Conservation (phyloP, 2,888 invertebrate species). For the Selenia dentaria region DNA sequence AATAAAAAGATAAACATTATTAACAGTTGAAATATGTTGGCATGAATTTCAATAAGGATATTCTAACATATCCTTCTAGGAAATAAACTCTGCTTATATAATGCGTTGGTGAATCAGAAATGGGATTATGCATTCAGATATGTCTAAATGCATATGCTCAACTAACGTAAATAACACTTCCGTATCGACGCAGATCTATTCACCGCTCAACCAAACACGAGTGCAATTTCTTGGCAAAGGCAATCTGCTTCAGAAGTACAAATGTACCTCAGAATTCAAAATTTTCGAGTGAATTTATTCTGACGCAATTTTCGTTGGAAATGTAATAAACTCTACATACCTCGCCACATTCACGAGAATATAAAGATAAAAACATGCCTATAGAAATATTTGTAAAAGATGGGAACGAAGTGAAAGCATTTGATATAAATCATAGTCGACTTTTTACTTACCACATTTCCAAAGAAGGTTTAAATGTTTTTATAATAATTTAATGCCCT, state of each 20-base stretch:
- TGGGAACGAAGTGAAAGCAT: too few species aligned
- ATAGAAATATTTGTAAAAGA: too few species aligned
- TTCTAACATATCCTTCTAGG: background rate
- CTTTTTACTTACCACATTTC: constrained; percentile 10
- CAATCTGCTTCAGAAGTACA: background rate
- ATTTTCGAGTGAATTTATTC: too few species aligned
- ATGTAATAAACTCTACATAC: too few species aligned
- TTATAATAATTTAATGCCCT: constrained; percentile 36
- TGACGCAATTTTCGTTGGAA: too few species aligned
- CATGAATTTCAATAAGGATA: background rate
- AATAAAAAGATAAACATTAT: constrained; percentile 45
- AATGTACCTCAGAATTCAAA: background rate
- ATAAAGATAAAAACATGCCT: too few species aligned
- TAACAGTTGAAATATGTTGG: constrained; percentile 8
- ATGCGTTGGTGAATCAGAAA: background rate
- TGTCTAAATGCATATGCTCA: background rate
- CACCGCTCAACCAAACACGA: background rate
- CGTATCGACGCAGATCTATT: constrained; percentile 1
- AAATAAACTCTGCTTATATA: background rate
- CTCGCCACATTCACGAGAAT: too few species aligned
- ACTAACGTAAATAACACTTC: background rate
- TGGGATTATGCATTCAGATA: background rate
- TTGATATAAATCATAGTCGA: background rate
- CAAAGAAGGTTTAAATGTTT: constrained; percentile 29
- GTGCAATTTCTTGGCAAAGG: background rate